Evolutionary conservation across 2,113 vertebrate species (phyloP), one percentile per base, ranked within the genome.

Genomic region (Catharus bicknelli): DNA sequence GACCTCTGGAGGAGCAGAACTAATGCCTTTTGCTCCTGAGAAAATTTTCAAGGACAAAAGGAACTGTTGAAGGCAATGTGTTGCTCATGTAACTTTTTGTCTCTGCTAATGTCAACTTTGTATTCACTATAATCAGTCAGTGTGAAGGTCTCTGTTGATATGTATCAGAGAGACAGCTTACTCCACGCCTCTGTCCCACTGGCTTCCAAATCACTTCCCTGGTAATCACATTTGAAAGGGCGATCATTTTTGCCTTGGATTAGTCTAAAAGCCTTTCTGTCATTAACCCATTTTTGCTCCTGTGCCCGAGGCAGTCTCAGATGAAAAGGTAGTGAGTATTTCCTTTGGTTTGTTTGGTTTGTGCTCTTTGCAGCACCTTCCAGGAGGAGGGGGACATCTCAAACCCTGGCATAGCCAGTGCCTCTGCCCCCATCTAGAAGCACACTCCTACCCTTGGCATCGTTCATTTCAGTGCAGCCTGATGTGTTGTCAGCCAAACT

Each of bases 61-160:
- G 47, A 80, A 53, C 32, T 61, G 59, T 93, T 78, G 87, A 93
- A 86, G 66, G 36, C 74, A 57, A 38, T 1, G 16, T 32, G 68
- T 54, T 55, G 72, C 27, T 92, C 45, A 22, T 90, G 79, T 92
- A 86, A 92, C 74, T 91, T 96, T 95, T 86, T 90, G 80, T 93
- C 79, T 93, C 84, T 83, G 86, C 70, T 95, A 92, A 85, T 88
- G 94, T 93, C 96, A 95, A 91, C 92, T 96, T 50, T 91, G 86
- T 93, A 94, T 95, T 96, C 95, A 90, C 61, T 90, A 45, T 94
- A 87, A 93, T 86, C 95, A 93, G 88, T 59, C 90, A 95, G 73
- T 95, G 92, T 95, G 93, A 96, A 95, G 88, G 68, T 83, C 86
- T 85, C 77, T 90, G 68, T 83, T 88, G 83, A 92, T 93, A 50